Evolutionary conservation across 2,888 invertebrate species (phyloP).

Genomic region (Hirtodrosophila duncani): DNA sequence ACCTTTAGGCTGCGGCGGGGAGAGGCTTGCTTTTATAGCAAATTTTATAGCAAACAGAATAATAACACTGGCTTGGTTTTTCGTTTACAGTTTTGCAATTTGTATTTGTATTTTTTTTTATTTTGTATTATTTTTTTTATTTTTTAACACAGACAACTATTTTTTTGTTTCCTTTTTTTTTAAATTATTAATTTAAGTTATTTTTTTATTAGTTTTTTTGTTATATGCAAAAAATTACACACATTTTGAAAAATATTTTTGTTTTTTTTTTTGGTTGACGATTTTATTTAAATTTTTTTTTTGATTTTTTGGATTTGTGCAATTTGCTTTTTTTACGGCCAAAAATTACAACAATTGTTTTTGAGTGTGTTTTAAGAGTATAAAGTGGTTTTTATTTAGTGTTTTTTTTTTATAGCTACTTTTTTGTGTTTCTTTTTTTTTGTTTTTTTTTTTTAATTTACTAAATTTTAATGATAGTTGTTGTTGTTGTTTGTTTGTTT

Average conservation of each 20-base stretch:
- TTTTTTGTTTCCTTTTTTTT: slow-evolving; percentile 37
- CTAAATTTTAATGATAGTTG: slow-evolving; percentile 58
- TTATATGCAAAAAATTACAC: slow-evolving; percentile 71
- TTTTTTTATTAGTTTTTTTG: slow-evolving; percentile 38
- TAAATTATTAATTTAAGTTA: slow-evolving; percentile 4
- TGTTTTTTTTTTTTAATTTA: slow-evolving; percentile 45
- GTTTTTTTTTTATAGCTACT: slow-evolving; percentile 45
- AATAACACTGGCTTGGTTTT: not conserved
- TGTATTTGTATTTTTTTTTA: slow-evolving; percentile 55
- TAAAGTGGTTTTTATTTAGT: slow-evolving; percentile 27
- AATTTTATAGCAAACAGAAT: not conserved
- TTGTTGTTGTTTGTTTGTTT: slow-evolving; percentile 32
- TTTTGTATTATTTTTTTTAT: slow-evolving; percentile 57
- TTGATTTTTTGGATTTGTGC: slow-evolving; percentile 1
- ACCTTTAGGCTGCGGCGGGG: slow-evolving; percentile 29
- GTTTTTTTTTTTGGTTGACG: slow-evolving; percentile 22
- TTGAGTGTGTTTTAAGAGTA: slow-evolving; percentile 24
- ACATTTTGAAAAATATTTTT: slow-evolving; percentile 70
- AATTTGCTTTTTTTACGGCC: slow-evolving; percentile 21
- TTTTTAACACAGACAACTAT: slow-evolving; percentile 70
- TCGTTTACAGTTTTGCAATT: slow-evolving; percentile 50
- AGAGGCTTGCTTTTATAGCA: slow-evolving; percentile 42
- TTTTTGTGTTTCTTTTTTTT: slow-evolving; percentile 18
- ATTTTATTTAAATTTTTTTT: slow-evolving; percentile 12
- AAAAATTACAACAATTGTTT: slow-evolving; percentile 27